phyloP scores from a whole-genome alignment of 2,113 vertebrate species.

The Donacobius atricapilla region DNA sequence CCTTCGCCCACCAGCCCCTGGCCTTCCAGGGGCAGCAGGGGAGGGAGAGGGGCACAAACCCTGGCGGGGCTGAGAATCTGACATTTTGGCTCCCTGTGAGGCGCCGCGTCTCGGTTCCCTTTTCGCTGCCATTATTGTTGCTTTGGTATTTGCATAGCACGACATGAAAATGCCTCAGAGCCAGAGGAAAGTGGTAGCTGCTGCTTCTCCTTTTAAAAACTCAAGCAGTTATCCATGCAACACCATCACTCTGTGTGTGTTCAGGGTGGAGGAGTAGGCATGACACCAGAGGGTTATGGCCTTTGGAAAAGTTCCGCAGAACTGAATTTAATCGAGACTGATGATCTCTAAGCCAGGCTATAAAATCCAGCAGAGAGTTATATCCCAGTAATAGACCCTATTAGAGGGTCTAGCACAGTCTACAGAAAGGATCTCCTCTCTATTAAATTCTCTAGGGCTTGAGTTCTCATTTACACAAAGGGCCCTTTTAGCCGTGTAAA shows the following conservation, averaged over 20 bases:
- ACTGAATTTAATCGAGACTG: conserved; percentile 16
- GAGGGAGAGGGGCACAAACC: neutral
- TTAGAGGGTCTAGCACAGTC: neutral
- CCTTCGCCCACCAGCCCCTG: neutral
- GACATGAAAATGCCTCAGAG: conserved; percentile 37
- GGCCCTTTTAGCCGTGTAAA: conserved; percentile 31
- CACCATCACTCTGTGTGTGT: neutral
- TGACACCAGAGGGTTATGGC: neutral
- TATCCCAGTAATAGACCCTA: conserved; percentile 9
- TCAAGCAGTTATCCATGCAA: neutral
- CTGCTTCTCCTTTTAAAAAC: neutral
- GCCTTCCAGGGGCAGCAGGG: neutral
- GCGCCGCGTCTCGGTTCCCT: conserved; percentile 50
- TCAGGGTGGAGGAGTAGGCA: neutral
- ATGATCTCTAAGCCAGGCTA: neutral
- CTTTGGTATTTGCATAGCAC: conserved; percentile 64
- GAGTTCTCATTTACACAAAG: conserved; percentile 55
- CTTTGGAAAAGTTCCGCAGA: conserved; percentile 2
- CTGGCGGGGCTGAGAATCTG: neutral
- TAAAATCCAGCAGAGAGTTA: conserved; percentile 7
- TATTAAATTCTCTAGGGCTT: conserved; percentile 42
- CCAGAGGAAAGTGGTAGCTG: neutral
- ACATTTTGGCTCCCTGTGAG: conserved; percentile 47
- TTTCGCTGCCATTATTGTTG: conserved; percentile 27
- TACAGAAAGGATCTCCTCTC: conserved; percentile 40